These are phyloP conservation scores for Cancer borealis DNA, from an alignment of 2,888 invertebrate genomes.

Conservation along the genomic window DNA sequence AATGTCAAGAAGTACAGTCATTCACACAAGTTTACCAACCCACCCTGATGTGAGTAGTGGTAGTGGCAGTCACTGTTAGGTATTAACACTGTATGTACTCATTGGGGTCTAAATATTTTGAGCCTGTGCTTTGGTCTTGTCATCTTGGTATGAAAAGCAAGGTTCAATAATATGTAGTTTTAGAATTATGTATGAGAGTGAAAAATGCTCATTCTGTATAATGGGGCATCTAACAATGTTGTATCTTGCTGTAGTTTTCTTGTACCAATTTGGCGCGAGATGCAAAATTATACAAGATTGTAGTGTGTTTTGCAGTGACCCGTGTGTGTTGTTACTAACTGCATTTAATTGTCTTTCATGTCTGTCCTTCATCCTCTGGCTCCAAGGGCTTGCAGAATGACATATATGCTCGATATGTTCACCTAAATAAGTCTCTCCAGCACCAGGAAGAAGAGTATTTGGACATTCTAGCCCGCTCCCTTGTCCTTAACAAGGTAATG, in stretches of 20 bases:
- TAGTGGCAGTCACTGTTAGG: background rate
- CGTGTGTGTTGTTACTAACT: constrained; percentile 36
- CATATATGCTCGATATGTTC: constrained; percentile 66
- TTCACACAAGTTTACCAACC: background rate
- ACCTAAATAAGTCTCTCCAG: constrained; percentile 66
- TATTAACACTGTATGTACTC: background rate
- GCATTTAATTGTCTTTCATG: constrained; percentile 25
- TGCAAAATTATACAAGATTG: background rate
- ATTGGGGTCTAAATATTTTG: background rate
- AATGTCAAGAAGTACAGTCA: background rate
- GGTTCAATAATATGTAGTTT: background rate
- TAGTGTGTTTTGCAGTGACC: background rate
- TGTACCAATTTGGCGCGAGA: background rate
- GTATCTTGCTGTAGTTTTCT: background rate
- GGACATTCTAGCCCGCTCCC: constrained; percentile 65
- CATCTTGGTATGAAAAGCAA: background rate
- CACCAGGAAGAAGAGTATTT: constrained; percentile 71
- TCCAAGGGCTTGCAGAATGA: constrained; percentile 67
- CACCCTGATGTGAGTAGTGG: background rate
- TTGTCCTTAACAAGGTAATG: constrained; percentile 65
- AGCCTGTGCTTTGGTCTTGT: background rate
- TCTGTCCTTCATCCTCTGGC: background rate
- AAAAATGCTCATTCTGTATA: background rate
- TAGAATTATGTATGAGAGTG: background rate
- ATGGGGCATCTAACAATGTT: background rate